These are phyloP conservation scores for Drosophila ananassae DNA, from an alignment of 1,140 invertebrate species.

Conservation along the genomic window DNA sequence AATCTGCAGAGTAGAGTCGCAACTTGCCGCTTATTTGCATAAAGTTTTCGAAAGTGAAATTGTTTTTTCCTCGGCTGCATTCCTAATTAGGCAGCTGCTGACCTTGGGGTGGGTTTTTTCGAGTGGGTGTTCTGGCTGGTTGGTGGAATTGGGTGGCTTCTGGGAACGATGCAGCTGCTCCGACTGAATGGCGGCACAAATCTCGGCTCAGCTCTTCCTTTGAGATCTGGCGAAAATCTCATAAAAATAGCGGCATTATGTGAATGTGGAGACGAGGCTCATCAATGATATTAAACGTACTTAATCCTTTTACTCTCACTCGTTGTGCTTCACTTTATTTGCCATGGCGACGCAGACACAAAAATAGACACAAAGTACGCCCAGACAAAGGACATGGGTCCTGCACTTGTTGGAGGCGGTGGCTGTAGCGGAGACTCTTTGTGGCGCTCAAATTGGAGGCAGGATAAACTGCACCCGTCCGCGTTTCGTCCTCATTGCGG, in stretches of 20 bases:
- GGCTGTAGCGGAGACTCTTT: conserved; percentile 21
- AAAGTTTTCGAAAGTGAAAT: conserved; percentile 64
- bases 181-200: conserved; percentile 35
- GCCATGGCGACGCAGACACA: conserved; percentile 35
- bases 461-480: conserved; percentile 37
- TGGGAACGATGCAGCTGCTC: conserved; percentile 64
- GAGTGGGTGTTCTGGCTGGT: conserved; percentile 1
- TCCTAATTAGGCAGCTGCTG: conserved; percentile 66
- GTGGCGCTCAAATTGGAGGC: conserved; percentile 18
- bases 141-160: background rate
- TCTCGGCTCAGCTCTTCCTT: conserved; percentile 54
- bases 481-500: conserved; percentile 11
- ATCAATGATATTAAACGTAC: conserved; percentile 81
- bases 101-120: conserved; percentile 52
- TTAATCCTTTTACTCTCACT: conserved; percentile 77
- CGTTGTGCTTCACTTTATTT: conserved; percentile 61
- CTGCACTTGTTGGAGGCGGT: conserved; percentile 34
- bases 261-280: conserved; percentile 46
- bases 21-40: conserved; percentile 68
- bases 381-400: conserved; percentile 17
- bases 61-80: conserved; percentile 56
- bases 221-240: conserved; percentile 41
- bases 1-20: conserved; percentile 16
- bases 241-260: conserved; percentile 56
- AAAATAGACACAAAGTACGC: conserved; percentile 14